Evolutionary conservation across 2,113 vertebrate genomes (phyloP).

Genomic region (Choloepus hoffmanni): DNA sequence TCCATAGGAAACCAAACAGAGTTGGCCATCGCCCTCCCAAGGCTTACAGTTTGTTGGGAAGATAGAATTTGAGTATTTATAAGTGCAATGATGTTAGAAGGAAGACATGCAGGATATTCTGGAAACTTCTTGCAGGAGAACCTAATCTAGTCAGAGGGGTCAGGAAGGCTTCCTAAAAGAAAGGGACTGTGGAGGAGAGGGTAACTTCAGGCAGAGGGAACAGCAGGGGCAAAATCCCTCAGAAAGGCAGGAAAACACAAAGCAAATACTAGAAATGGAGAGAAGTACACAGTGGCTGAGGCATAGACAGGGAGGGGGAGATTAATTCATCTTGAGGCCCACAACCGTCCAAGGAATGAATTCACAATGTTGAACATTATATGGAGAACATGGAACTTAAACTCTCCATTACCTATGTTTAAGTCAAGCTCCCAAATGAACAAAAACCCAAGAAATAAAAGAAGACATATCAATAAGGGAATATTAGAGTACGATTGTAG

Average conservation of each 20-base stretch:
- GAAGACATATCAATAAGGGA: not conserved
- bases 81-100: not conserved
- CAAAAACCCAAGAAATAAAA: not conserved
- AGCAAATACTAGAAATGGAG: accelerated
- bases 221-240: accelerated
- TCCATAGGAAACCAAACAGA: not conserved
- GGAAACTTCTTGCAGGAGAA: not conserved
- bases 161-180: slow-evolving; percentile 30
- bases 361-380: not conserved
- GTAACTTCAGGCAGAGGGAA: not conserved
- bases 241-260: not conserved
- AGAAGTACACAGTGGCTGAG: not conserved
- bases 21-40: not conserved
- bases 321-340: not conserved
- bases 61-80: not conserved
- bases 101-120: not conserved
- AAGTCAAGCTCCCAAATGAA: not conserved
- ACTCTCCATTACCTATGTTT: not conserved
- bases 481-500: not conserved
- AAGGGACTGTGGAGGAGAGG: not conserved
- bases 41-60: not conserved
- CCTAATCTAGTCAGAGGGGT: not conserved
- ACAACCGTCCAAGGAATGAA: not conserved
- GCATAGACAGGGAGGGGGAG: accelerated
- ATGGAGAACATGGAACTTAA: not conserved